A percentile compares a stretch with the other conserved stretches of the same genome.
These are phyloP conservation scores for Onychostruthus taczanowskii DNA, from an alignment of 2,113 vertebrate species.

Conservation along the genomic window DNA sequence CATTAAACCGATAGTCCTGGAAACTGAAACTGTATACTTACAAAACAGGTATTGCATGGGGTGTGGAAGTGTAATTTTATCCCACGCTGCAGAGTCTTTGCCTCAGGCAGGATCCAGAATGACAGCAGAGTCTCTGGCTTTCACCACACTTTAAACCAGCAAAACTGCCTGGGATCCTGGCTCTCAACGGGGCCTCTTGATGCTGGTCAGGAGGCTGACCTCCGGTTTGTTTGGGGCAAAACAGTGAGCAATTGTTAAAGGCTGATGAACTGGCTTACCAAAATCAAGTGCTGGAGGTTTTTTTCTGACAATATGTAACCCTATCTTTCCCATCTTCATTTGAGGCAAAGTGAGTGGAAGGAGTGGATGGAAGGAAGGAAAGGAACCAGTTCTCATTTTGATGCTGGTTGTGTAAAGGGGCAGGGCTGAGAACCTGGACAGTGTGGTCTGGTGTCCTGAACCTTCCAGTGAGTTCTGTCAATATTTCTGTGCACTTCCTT, in stretches of 20 bases:
- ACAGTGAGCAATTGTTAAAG: background rate
- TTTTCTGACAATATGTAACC: background rate
- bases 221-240: background rate
- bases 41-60: slow-evolving; percentile 32
- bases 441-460: background rate
- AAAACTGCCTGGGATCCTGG: background rate
- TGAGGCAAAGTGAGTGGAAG: background rate
- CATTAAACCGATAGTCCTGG: background rate
- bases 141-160: background rate
- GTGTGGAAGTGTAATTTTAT: slow-evolving; percentile 35
- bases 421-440: background rate
- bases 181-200: background rate
- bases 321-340: background rate
- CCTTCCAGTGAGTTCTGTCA: background rate
- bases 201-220: background rate
- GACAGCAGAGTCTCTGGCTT: background rate
- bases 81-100: background rate
- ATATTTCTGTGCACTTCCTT: background rate
- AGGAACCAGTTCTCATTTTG: background rate
- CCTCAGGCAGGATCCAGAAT: background rate
- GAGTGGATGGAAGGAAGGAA: background rate
- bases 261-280: background rate
- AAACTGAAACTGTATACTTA: slow-evolving; percentile 33
- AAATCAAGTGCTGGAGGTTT: background rate
- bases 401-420: background rate